A percentile compares a stretch with the other conserved stretches of the same genome.
These are phyloP conservation scores for Geothlypis trichas DNA, from an alignment of 2,113 vertebrate genomes.

Conservation along the genomic window DNA sequence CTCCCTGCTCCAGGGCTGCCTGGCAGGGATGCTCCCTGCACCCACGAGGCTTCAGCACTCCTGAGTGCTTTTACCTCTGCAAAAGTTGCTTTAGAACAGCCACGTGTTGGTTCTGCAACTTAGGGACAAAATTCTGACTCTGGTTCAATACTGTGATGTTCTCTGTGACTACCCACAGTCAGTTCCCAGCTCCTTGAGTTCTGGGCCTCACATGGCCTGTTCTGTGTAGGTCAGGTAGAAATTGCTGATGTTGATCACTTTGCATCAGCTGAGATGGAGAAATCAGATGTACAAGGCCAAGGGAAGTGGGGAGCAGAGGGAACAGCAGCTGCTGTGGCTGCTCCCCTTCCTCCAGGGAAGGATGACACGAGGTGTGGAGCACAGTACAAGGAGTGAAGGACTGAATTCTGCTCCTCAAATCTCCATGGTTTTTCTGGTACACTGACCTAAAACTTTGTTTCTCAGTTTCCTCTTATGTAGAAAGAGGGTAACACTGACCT, in stretches of 20 bases:
- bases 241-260: neutral
- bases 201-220: neutral
- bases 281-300: neutral
- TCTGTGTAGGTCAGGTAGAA: neutral
- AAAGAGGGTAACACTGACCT: neutral
- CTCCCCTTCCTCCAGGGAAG: neutral
- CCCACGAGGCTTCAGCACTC: neutral
- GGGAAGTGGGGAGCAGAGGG: neutral
- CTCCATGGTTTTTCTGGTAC: neutral
- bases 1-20: neutral
- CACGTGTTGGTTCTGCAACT: neutral
- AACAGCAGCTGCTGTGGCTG: neutral
- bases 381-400: neutral
- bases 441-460: neutral
- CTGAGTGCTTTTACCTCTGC: neutral
- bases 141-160: neutral
- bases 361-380: neutral
- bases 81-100: neutral
- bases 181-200: neutral
- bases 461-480: neutral
- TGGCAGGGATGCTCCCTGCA: neutral
- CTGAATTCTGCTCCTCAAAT: neutral
- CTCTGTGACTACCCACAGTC: neutral
- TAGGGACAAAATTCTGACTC: neutral
- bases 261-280: neutral